Base-by-base conservation (phyloP, 2,113 vertebrate species). In the Eurystomus gularis region DNA sequence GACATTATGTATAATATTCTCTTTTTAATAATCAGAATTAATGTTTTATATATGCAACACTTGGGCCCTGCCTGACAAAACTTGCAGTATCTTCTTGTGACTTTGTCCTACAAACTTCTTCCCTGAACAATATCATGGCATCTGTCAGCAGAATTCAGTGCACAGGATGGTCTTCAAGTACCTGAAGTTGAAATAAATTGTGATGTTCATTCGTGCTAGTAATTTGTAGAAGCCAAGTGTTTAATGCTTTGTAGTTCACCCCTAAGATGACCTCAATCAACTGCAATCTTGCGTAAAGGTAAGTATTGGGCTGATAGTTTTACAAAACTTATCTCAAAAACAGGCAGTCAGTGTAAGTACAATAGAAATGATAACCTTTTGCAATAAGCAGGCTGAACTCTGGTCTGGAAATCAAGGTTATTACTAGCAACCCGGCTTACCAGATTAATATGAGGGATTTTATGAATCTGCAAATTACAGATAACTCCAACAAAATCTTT, bases 1-100 rank as follows among this genome's bases (percentile, higher is more conserved):
- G 33, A 60, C 33, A n/a, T 77, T 85, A 10, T 2, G 12, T 54
- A 29, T 49, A 0, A 0, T 37, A 21, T 11, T 77, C 7, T 62
- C 24, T 71, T 85, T 76, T 82, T 46, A 75, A 82, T 46, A 69
- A 42, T 37, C 75, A 25, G 57, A 55, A 69, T 28, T 2, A 25
- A 33, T 26, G 14, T n/a, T 88, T 94, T 88, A 11, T 39, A 31
- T 51, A 11, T 55, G 13, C 39, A 71, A 17, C 48, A 35, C 24
- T 60, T 79, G n/a, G 24, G 31, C 11, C 15, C 17, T 87, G 33
- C 42, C 42, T 87, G 33, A 48, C 48, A 90, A 78, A 91, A 49
- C 13, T 62, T 68, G 46, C 16, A 17, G 4, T 24, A 13, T 46
- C 13, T 16, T 54, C 48, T 62, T 77, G 17, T 52, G 20, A 81